phyloP scores from a whole-genome alignment of 1,140 invertebrate species.

The Propsilocerus akamusi region DNA sequence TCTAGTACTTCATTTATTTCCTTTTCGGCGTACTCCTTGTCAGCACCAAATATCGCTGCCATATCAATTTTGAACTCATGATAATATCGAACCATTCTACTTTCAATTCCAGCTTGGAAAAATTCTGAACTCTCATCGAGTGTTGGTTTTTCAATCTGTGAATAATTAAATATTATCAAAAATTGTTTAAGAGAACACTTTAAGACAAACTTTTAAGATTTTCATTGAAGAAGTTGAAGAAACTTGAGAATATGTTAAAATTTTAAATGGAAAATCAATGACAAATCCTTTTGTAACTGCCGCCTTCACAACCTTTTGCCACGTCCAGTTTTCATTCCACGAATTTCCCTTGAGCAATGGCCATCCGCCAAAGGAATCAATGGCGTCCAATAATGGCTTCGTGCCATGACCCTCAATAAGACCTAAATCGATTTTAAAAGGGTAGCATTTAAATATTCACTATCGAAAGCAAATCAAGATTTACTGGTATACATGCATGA shows the following conservation, averaged over 20 bases:
- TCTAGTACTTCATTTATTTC: constrained; percentile 35
- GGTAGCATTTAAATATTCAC: too few species aligned
- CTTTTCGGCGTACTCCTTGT: constrained; percentile 21
- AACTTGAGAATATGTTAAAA: too few species aligned
- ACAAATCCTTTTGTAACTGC: background rate
- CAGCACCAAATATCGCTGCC: constrained; percentile 34
- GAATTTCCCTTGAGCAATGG: constrained; percentile 6
- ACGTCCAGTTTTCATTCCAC: background rate
- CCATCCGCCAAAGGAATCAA: background rate
- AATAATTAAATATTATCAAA: constrained; percentile 7
- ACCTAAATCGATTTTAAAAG: too few species aligned
- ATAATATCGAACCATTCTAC: constrained; percentile 20
- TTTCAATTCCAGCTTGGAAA: constrained; percentile 26
- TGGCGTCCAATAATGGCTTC: too few species aligned
- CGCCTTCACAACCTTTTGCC: constrained; percentile 1
- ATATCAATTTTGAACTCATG: constrained; percentile 25
- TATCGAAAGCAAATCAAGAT: constrained; percentile 13
- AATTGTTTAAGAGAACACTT: background rate
- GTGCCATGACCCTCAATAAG: too few species aligned
- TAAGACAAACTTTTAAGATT: too few species aligned
- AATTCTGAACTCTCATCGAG: constrained; percentile 35
- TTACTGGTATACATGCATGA: constrained; percentile 14
- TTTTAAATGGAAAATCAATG: constrained; percentile 11
- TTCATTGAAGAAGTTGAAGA: too few species aligned
- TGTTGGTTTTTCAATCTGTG: constrained; percentile 36